Evolutionary conservation across 2,888 invertebrate species (phyloP), one percentile per base, ranked within the genome.

Genomic region (Drosophila quinaria): DNA sequence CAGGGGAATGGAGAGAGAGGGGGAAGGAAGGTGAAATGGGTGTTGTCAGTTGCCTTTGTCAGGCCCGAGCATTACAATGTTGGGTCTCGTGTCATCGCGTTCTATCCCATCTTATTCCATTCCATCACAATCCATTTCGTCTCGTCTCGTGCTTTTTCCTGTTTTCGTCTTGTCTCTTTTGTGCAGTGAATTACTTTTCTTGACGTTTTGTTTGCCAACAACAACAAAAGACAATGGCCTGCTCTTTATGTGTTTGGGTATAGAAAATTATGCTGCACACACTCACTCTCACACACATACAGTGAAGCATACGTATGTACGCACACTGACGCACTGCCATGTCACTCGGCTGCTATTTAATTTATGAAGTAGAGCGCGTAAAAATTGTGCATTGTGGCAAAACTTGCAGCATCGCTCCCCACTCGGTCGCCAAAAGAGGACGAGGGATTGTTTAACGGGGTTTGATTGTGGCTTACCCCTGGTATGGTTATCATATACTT

Each of bases 301-400:
- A 15, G 6, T 19, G 5, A 37, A n/a, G 52, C 17, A 19, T n/a
- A 25, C 6, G 56, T n/a, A 25, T 4, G 56, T 19, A 52, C 42
- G 46, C 37, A 41, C 17, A 42, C 22, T 60, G 11, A 51, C 29
- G 58, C 31, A 59, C 15, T 61, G 61, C 49, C 78, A 72, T 83
- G 75, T 83, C 74, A 78, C 68, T 70, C 70, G 78, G 50, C 74
- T 87, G 78, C 80, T 84, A 88, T 90, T 90, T 90, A 91, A 87
- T 81, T 82, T 87, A 85, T 89, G 91, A 87, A 91, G 85, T 91
- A 91, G 91, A 91, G 91, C 91, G 87, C 83, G 81, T 87, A 89
- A 87, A 85, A 89, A 81, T 89, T 90, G 87, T 84, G 89, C 90
- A 87, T 85, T 81, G 81, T 83, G 75, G 83, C 85, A 82, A 77